phyloP scores from a whole-genome alignment of 2,888 invertebrate species.

The Pristionchus arcanus region DNA sequence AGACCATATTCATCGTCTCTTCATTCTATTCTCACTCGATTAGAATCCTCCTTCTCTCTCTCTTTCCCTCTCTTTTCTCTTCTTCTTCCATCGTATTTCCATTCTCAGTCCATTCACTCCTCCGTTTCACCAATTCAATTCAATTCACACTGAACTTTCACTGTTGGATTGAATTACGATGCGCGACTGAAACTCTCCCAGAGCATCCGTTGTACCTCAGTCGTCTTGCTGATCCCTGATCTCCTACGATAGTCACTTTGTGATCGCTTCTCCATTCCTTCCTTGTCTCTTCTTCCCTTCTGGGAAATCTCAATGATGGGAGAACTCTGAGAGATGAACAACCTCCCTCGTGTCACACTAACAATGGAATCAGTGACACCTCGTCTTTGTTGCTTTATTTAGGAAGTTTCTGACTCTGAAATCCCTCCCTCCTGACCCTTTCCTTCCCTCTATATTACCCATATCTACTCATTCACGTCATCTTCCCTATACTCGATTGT shows the following conservation, averaged over 20 bases:
- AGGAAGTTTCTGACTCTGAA: background rate
- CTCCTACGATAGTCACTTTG: constrained; percentile 33
- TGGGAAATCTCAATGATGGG: background rate
- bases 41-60: constrained; percentile 19
- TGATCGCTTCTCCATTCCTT: background rate
- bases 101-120: background rate
- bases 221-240: background rate
- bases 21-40: background rate
- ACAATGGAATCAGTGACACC: constrained; percentile 9
- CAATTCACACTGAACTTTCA: background rate
- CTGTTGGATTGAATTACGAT: background rate
- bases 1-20: background rate
- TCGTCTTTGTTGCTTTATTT: constrained; percentile 32
- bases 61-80: constrained; percentile 43
- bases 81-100: background rate
- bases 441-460: background rate
- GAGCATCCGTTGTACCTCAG: background rate
- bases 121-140: constrained; percentile 30
- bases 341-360: background rate
- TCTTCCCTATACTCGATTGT: background rate
- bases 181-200: background rate
- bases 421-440: background rate
- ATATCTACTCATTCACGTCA: background rate
- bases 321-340: constrained; percentile 38
- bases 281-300: background rate